A percentile compares a stretch with the other conserved stretches of the same genome.
Evolutionary conservation across 2,797 vertebrate genomes (phyloP).

Genomic region (Sibirionetta formosa): DNA sequence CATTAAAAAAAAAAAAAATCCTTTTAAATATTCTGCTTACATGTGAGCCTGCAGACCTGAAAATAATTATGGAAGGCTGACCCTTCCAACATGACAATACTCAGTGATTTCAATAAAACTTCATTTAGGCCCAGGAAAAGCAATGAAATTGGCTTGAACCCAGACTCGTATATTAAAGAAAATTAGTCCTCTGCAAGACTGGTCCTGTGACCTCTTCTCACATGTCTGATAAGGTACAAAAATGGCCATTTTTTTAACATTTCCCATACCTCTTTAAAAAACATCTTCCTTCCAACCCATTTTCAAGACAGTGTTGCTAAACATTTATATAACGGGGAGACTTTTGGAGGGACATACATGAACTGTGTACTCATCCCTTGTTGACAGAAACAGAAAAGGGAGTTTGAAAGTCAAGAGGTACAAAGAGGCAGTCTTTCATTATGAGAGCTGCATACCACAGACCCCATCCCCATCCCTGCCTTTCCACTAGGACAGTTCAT

Average conservation of each 20-base stretch:
- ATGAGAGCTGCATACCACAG: neutral
- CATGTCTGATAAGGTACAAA: neutral
- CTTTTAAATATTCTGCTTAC: conserved; percentile 32
- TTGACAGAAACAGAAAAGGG: neutral
- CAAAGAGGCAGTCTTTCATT: neutral
- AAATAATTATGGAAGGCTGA: neutral
- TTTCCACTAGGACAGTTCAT: neutral
- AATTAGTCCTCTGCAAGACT: neutral
- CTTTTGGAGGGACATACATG: neutral
- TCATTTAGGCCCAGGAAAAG: neutral
- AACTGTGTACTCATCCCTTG: neutral
- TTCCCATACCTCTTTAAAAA: neutral
- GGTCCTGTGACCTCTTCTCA: neutral
- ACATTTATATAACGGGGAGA: neutral
- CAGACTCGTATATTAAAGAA: neutral
- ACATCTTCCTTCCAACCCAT: neutral
- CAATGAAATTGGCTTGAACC: neutral
- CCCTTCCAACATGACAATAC: neutral
- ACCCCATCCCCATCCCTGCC: rapidly evolving
- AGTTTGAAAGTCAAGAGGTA: neutral
- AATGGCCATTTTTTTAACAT: neutral
- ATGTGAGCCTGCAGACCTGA: neutral
- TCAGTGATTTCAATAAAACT: neutral
- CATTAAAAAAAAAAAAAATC: neutral
- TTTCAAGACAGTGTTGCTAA: neutral